Percentiles rank a stretch among this genome's conserved stretches.
phyloP scores from a whole-genome alignment of 2,797 vertebrate genomes.

The Ibycter americanus region DNA sequence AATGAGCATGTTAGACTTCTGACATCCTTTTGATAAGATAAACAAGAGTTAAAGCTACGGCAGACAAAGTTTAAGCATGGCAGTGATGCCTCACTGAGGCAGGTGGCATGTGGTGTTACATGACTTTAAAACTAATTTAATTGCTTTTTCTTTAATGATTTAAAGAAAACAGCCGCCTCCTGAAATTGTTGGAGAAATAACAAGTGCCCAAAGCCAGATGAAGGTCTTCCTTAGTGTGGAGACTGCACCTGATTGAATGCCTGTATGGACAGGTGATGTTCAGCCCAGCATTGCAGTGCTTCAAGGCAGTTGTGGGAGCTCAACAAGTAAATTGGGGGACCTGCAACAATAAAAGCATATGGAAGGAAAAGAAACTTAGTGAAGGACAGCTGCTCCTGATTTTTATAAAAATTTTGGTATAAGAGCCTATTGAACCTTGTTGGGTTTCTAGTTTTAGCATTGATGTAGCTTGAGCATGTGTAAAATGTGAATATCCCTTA shows the following conservation, averaged over 20 bases:
- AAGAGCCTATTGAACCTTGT: neutral
- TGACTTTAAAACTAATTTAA: neutral
- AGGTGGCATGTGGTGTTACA: neutral
- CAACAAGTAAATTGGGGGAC: neutral
- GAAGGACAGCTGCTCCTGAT: neutral
- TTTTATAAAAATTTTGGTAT: neutral
- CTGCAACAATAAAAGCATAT: neutral
- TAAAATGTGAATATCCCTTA: neutral
- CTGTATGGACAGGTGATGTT: neutral
- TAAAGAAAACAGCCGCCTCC: neutral
- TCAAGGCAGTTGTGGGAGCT: too few relatives aligned
- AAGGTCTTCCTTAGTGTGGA: neutral
- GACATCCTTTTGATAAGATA: slow-evolving; percentile 28
- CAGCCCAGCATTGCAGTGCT: neutral
- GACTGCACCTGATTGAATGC: neutral
- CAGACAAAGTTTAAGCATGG: neutral
- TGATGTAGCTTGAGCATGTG: neutral
- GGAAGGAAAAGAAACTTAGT: neutral
- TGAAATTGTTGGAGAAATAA: neutral
- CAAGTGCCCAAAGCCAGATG: neutral
- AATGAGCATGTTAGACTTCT: neutral
- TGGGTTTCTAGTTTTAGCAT: neutral
- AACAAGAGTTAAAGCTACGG: neutral
- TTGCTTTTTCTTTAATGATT: neutral
- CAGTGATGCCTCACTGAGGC: neutral